A percentile compares a stretch with the other conserved stretches of the same genome.
phyloP scores from a whole-genome alignment of 2,888 invertebrate species.

The Drosophila algonquin region DNA sequence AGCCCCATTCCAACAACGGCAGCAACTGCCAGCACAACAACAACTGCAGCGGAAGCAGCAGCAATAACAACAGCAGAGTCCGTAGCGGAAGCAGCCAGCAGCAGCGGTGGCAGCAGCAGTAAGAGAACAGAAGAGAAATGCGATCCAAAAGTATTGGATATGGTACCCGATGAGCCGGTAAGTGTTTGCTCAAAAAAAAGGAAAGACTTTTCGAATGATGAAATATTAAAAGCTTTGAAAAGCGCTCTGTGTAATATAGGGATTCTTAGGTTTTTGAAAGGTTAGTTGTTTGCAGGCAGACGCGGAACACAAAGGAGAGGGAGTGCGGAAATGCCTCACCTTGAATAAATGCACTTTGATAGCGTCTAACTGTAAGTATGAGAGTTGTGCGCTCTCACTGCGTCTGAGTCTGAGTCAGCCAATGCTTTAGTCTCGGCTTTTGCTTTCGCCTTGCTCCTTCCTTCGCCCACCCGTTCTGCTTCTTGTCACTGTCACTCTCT shows the following conservation, averaged over 20 bases:
- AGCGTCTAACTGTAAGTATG: not conserved
- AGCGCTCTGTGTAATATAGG: not conserved
- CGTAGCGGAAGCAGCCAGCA: constrained; percentile 1
- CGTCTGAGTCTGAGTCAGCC: not conserved
- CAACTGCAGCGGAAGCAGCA: constrained; percentile 38
- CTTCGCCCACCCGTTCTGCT: not conserved
- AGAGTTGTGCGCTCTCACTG: not conserved
- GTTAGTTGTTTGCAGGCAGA: not conserved
- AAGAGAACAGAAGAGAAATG: constrained; percentile 74
- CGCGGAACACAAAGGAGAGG: not conserved
- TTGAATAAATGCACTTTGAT: not conserved
- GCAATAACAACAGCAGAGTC: constrained; percentile 27
- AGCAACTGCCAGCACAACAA: constrained; percentile 28
- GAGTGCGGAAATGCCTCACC: not conserved
- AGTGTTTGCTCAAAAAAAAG: constrained; percentile 50
- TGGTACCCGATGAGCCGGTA: constrained; percentile 83
- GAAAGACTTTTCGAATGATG: not conserved
- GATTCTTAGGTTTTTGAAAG: not conserved
- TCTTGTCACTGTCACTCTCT: not conserved
- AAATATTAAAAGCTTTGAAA: not conserved
- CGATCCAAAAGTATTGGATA: constrained; percentile 82
- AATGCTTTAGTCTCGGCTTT: not conserved
- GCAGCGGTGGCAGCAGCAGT: constrained; percentile 25
- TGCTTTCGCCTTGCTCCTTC: not conserved
- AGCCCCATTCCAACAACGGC: constrained; percentile 67